Conservation (phyloP, 2,888 invertebrate genomes). For the Cremastinae sp. region DNA sequence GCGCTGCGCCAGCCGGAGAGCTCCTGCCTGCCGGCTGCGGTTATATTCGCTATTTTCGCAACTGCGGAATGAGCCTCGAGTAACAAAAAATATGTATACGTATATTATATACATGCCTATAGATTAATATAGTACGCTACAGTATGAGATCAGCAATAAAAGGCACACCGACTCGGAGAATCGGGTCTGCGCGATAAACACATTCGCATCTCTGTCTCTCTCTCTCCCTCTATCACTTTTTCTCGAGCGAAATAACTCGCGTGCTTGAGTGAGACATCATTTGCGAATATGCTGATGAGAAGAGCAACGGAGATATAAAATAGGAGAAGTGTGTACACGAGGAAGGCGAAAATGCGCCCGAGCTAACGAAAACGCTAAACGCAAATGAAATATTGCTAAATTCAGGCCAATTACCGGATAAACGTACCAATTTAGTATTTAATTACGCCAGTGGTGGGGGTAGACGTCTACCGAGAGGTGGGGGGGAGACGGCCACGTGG, state of each 20-base stretch:
- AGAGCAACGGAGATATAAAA: slow-evolving; percentile 46
- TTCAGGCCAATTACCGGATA: slow-evolving; percentile 73
- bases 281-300: slow-evolving; percentile 42
- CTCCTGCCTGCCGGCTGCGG: slow-evolving; percentile 32
- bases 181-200: slow-evolving; percentile 19
- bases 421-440: slow-evolving; percentile 76
- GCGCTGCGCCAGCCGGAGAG: slow-evolving; percentile 32
- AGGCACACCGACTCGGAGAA: slow-evolving; percentile 28
- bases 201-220: slow-evolving; percentile 14
- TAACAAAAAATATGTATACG: slow-evolving; percentile 15
- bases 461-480: neutral
- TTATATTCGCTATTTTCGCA: slow-evolving; percentile 32
- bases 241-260: slow-evolving; percentile 25
- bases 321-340: slow-evolving; percentile 41
- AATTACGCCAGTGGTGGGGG: slow-evolving; percentile 67
- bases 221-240: slow-evolving; percentile 15
- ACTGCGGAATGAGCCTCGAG: slow-evolving; percentile 4
- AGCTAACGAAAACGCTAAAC: slow-evolving; percentile 59
- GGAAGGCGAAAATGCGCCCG: neutral
- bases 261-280: slow-evolving; percentile 18
- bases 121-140: slow-evolving; percentile 16
- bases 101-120: slow-evolving; percentile 17
- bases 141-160: slow-evolving; percentile 46
- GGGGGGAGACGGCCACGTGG: neutral
- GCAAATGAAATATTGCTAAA: slow-evolving; percentile 77